Base-by-base conservation (phyloP, 2,888 invertebrate species). In the Pyrgus malvae region DNA sequence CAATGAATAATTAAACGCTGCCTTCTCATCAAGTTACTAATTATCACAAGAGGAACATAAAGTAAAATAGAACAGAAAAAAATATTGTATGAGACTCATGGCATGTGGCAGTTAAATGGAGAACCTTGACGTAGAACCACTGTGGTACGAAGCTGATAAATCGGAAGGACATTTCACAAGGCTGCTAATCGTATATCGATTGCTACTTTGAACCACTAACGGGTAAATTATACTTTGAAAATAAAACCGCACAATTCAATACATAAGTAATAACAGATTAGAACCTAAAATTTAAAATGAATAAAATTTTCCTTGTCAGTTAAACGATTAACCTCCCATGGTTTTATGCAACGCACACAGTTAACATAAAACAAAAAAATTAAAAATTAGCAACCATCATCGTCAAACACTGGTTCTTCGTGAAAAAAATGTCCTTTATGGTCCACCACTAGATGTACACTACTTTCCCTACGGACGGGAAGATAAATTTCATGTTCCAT, bases 331-430 rank as follows among this genome's bases (percentile, higher is more conserved):
- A n/a, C n/a, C n/a, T n/a, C n/a, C n/a, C n/a, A n/a, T n/a, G n/a
- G n/a, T n/a, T 27, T 27, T 11, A 29, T 29, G n/a, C 3, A 2
- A 33, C 33, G 2, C 4, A 8, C 7, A 35, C 14, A 41, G 14
- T 3, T 14, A 14, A 14, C 7, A 25, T 29, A 44, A 11, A n/a
- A 29, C 11, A 17, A 19, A 35, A 44, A 44, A 44, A 29, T n/a
- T n/a, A n/a, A n/a, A n/a, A n/a, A n/a, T n/a, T 19, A 42, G 33
- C 51, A 44, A 51, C 51, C 51, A 51, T 51, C 11, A 6, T n/a
- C 6, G 12, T 51, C 35, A 3, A 23, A n/a, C 27, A 44, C 27
- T 37, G 37, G 12, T 51, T 17, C 51, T 27, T 51, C 51, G 14
- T 21, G 21, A 29, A 17, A 45, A 44, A 27, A 1, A 17, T 4